These are phyloP conservation scores for Apistogramma diplotaenia DNA, from an alignment of 2,113 vertebrate genomes.

Conservation along the genomic window DNA sequence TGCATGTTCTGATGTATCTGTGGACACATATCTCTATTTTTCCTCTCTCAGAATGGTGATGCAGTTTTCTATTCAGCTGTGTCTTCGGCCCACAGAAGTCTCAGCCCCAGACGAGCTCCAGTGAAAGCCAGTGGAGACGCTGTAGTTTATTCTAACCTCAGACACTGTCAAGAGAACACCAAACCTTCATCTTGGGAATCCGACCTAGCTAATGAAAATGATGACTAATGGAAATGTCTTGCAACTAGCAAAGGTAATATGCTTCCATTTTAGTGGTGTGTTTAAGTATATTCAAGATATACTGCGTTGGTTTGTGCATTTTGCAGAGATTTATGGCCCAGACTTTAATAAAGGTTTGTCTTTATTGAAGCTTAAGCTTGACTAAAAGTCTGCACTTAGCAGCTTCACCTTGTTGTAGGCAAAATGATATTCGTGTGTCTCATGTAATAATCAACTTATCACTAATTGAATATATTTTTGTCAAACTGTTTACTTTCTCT, in stretches of 20 bases:
- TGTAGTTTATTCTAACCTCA: not conserved
- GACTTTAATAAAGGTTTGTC: too few species aligned
- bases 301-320: too few species aligned
- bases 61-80: not conserved
- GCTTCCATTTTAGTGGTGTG: not conserved
- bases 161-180: not conserved
- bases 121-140: rapidly evolving
- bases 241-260: not conserved
- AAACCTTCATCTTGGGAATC: rapidly evolving
- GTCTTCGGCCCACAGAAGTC: rapidly evolving
- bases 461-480: not conserved
- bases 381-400: too few species aligned
- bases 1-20: not conserved
- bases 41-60: not conserved
- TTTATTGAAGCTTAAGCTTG: not conserved
- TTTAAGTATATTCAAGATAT: too few species aligned
- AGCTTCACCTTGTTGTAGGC: not conserved
- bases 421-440: not conserved
- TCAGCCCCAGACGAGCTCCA: not conserved
- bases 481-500: rapidly evolving
- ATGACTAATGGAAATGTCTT: rapidly evolving
- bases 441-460: not conserved
- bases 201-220: not conserved
- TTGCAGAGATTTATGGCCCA: too few species aligned
- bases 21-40: not conserved